Conservation (phyloP, 2,797 vertebrate genomes). For the Micropoecilia bifurca region DNA sequence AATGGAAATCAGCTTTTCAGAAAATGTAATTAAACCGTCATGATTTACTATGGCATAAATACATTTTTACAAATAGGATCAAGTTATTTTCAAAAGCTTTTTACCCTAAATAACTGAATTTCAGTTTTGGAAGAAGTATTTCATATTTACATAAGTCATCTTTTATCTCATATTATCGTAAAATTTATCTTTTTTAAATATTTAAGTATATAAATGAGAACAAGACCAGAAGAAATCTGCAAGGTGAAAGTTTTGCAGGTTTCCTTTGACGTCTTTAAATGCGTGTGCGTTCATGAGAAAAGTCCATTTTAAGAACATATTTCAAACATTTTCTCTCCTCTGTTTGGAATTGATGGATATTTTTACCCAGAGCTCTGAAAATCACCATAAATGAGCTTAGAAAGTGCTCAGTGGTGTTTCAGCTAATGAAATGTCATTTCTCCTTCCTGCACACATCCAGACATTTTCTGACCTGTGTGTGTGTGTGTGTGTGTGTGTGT, state of each 20-base stretch:
- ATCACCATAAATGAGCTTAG: constrained; percentile 32
- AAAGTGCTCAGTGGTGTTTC: constrained; percentile 34
- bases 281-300: constrained; percentile 26
- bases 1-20: neutral
- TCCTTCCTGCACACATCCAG: constrained; percentile 13
- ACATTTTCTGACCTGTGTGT: constrained; percentile 16
- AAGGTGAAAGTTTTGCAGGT: constrained; percentile 1
- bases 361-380: constrained; percentile 47
- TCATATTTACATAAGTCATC: neutral
- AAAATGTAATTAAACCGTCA: neutral
- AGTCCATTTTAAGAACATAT: constrained; percentile 27
- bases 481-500: constrained; percentile 2
- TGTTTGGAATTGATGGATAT: constrained; percentile 25
- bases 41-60: neutral
- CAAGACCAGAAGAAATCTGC: neutral
- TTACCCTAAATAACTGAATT: neutral
- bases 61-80: neutral
- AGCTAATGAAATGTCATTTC: constrained; percentile 21
- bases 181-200: neutral
- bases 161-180: neutral
- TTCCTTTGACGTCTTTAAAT: constrained; percentile 50
- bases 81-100: neutral
- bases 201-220: neutral
- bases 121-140: neutral
- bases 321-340: constrained; percentile 13